A percentile compares a stretch with the other conserved stretches of the same genome.
phyloP scores from a whole-genome alignment of 2,113 vertebrate species.

The Penelope pileata region DNA sequence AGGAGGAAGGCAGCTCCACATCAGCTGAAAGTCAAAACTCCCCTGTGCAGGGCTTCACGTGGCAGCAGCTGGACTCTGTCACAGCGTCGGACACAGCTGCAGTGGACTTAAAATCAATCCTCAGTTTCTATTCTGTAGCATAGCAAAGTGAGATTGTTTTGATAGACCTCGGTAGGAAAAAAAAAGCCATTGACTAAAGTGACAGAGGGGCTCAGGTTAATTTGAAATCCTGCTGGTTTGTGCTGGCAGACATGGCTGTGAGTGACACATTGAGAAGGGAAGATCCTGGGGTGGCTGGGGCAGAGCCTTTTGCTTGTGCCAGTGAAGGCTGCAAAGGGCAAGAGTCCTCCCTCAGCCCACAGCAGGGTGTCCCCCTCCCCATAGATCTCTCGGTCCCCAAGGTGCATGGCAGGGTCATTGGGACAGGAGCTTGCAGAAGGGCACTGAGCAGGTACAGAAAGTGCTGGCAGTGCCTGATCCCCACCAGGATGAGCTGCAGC shows the following conservation, averaged over 20 bases:
- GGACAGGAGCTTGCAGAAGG: background rate
- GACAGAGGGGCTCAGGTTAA: background rate
- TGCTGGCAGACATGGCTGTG: background rate
- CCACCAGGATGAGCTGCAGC: background rate
- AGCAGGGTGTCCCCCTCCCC: background rate
- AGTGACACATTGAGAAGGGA: background rate
- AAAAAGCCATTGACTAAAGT: background rate
- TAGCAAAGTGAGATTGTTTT: background rate
- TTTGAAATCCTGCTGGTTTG: background rate
- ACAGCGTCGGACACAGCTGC: background rate
- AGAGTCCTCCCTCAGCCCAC: too few relatives aligned
- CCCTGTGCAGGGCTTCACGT: rapidly evolving
- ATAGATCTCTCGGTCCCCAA: rapidly evolving
- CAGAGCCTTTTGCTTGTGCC: background rate
- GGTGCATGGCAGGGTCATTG: background rate
- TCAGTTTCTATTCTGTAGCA: background rate
- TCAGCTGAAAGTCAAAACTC: background rate
- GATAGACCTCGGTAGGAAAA: background rate
- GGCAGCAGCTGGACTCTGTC: background rate
- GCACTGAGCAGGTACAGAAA: background rate
- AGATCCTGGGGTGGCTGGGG: background rate
- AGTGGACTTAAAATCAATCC: background rate
- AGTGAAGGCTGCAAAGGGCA: background rate
- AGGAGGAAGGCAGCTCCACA: background rate
- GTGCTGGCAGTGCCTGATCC: rapidly evolving